These are phyloP conservation scores for Thecocarcelia acutangulata DNA, from an alignment of 2,888 invertebrate species.

Conservation along the genomic window DNA sequence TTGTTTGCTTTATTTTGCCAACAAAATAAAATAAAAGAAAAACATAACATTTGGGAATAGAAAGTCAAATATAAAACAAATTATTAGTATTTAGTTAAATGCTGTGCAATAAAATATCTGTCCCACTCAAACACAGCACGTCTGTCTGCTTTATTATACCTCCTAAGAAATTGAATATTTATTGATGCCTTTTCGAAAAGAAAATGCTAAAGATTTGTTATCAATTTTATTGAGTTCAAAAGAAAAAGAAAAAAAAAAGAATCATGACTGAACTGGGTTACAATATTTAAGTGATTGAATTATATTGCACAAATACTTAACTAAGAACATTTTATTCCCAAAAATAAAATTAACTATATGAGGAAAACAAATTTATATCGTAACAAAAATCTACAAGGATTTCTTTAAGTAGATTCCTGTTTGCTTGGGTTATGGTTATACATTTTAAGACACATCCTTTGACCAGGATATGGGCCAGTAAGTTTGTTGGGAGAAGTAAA, in stretches of 20 bases:
- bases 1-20: no score
- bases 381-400: no score
- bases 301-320: conserved; percentile 15
- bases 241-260: background rate
- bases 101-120: background rate
- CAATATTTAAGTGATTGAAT: conserved; percentile 39
- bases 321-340: conserved; percentile 17
- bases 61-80: background rate
- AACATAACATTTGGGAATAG: no score
- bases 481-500: no score
- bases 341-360: conserved; percentile 25
- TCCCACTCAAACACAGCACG: no score
- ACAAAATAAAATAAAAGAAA: no score
- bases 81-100: conserved; percentile 10
- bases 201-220: background rate
- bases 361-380: conserved; percentile 1
- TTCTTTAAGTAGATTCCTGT: no score
- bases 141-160: no score
- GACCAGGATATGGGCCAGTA: no score
- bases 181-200: background rate
- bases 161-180: background rate
- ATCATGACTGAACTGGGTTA: background rate
- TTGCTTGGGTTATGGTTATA: no score
- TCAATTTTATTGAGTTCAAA: conserved; percentile 32
- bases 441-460: no score